Evolutionary conservation across 1,140 invertebrate species (phyloP).

Genomic region (Armadillidium nasatum): DNA sequence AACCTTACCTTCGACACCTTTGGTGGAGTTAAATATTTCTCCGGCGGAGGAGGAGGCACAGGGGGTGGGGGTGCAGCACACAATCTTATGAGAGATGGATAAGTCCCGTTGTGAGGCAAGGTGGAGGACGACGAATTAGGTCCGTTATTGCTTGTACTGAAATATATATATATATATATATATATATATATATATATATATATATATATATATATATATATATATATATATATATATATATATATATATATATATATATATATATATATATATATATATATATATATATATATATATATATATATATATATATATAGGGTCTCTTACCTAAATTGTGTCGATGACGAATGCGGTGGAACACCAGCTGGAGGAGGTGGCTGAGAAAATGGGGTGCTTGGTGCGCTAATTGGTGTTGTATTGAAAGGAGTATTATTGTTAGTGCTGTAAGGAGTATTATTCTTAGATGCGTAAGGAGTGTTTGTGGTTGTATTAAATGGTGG

Average conservation of each 20-base stretch:
- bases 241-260: too few species aligned
- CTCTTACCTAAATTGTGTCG: conserved; percentile 17
- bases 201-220: too few species aligned
- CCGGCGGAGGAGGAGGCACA: conserved; percentile 51
- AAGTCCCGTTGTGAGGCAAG: background rate
- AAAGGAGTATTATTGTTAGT: conserved; percentile 26
- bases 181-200: too few species aligned
- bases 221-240: too few species aligned
- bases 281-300: too few species aligned
- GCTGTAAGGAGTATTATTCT: background rate
- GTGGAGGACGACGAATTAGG: background rate
- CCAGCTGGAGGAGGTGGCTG: conserved; percentile 16
- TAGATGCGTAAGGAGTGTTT: background rate
- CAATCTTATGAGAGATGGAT: background rate
- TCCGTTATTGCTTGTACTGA: background rate
- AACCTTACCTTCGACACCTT: conserved; percentile 52
- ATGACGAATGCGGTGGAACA: background rate
- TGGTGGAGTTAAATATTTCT: conserved; percentile 48
- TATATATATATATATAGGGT: too few species aligned
- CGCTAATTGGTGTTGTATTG: conserved; percentile 28
- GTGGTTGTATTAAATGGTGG: conserved; percentile 26
- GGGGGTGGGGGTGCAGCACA: conserved; percentile 44
- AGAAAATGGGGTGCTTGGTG: conserved; percentile 23
- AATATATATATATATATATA: background rate
- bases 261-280: too few species aligned